Evolutionary conservation across 92 coral and sea anemone genomes (phyloP).

Genomic region (Actinostola sp.): DNA sequence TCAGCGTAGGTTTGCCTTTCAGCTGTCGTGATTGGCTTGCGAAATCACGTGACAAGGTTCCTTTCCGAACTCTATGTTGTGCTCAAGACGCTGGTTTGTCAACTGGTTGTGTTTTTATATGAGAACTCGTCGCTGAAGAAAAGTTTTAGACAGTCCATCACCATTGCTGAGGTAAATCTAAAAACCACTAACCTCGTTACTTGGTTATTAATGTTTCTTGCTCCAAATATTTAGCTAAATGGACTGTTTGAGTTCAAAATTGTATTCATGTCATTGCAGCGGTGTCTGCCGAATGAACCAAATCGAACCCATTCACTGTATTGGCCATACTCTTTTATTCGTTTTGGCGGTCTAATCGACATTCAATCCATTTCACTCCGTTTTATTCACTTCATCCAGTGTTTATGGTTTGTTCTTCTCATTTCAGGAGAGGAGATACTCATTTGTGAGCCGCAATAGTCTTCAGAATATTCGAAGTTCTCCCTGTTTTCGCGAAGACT

Average conservation of each 20-base stretch:
- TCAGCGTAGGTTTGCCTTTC: slow-evolving; percentile 48
- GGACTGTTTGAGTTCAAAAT: slow-evolving; percentile 32
- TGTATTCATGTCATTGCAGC: slow-evolving; percentile 39
- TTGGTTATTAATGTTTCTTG: slow-evolving; percentile 26
- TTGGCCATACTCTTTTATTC: slow-evolving; percentile 20
- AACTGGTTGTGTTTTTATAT: slow-evolving; percentile 59
- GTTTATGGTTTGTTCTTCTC: slow-evolving; percentile 12
- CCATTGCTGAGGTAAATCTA: slow-evolving; percentile 30
- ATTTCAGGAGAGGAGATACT: slow-evolving; percentile 22
- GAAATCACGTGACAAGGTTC: slow-evolving; percentile 73
- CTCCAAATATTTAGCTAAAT: slow-evolving; percentile 26
- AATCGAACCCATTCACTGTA: slow-evolving; percentile 44
- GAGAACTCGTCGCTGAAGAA: slow-evolving; percentile 39
- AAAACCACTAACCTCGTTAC: slow-evolving; percentile 16
- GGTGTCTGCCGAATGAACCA: slow-evolving; percentile 43
- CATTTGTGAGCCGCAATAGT: slow-evolving; percentile 36
- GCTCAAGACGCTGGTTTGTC: slow-evolving; percentile 79
- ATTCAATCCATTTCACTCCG: slow-evolving; percentile 7
- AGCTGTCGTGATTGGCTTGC: slow-evolving; percentile 67
- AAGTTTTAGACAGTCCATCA: slow-evolving; percentile 25
- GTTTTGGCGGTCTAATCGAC: slow-evolving; percentile 16
- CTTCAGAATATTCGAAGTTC: slow-evolving; percentile 34
- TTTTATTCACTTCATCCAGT: slow-evolving; percentile 12
- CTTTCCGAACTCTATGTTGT: slow-evolving; percentile 87
- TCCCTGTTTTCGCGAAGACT: slow-evolving; percentile 26